Evolutionary conservation across 2,797 vertebrate species (phyloP).

Genomic region (Pseudochirops cupreus): DNA sequence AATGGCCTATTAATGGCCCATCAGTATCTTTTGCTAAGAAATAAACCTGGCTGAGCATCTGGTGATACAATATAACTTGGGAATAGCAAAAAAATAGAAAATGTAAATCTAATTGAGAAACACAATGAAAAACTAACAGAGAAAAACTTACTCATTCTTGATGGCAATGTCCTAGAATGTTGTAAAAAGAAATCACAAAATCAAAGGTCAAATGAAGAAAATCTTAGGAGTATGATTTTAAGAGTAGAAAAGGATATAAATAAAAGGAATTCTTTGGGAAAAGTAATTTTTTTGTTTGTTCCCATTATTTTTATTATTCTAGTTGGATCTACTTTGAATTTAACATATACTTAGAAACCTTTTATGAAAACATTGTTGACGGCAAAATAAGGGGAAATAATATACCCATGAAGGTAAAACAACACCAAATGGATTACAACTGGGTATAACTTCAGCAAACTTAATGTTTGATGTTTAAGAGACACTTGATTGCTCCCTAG

Average conservation of each 20-base stretch:
- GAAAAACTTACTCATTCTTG: neutral
- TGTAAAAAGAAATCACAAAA: neutral
- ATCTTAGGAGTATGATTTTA: neutral
- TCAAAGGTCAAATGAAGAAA: neutral
- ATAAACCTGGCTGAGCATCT: slow-evolving; percentile 2
- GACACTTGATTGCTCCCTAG: neutral
- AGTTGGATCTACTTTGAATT: neutral
- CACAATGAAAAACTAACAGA: neutral
- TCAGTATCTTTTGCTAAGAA: neutral
- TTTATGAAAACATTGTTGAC: neutral
- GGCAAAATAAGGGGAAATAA: neutral
- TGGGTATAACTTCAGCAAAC: neutral
- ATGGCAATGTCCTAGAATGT: neutral
- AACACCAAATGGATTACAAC: neutral
- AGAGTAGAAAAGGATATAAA: neutral
- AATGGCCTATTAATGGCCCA: neutral
- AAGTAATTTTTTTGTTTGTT: neutral
- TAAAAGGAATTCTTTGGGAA: neutral
- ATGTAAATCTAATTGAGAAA: neutral
- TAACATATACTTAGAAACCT: neutral
- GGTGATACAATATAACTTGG: neutral
- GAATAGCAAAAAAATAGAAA: neutral
- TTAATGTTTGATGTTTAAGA: neutral
- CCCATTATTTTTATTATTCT: neutral
- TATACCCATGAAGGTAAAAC: neutral